These are phyloP conservation scores for Phoebastria nigripes DNA, from an alignment of 2,797 vertebrate genomes.

Conservation along the genomic window DNA sequence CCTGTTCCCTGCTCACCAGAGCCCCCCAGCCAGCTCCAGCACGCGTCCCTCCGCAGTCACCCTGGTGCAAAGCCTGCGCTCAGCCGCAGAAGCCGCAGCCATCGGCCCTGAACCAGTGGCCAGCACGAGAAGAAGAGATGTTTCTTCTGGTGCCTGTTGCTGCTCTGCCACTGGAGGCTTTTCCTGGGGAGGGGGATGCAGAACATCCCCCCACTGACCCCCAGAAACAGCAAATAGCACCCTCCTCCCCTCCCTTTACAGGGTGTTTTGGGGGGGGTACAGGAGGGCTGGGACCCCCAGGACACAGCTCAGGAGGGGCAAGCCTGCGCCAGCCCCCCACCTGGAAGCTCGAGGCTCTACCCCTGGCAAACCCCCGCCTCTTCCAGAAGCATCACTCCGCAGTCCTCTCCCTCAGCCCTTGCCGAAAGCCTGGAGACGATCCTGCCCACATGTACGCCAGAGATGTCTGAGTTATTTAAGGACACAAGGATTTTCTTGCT, in stretches of 20 bases:
- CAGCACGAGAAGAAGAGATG: neutral
- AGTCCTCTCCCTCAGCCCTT: neutral
- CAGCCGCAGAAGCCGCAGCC: neutral
- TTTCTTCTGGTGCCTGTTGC: neutral
- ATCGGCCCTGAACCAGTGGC: neutral
- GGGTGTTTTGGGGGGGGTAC: neutral
- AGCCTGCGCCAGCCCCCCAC: neutral
- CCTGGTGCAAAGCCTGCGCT: neutral
- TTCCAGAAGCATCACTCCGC: conserved; percentile 44
- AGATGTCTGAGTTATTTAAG: conserved; percentile 61
- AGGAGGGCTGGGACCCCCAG: neutral
- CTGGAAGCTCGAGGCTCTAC: neutral
- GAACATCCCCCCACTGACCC: neutral
- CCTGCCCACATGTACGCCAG: conserved; percentile 28
- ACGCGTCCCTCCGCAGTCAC: rapidly evolving
- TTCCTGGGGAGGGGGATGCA: neutral
- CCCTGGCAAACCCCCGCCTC: neutral
- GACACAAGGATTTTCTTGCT: conserved; percentile 53
- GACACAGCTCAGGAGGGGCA: neutral
- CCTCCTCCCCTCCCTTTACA: neutral
- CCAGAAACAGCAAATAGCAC: neutral
- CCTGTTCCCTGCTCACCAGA: neutral
- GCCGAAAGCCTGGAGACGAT: neutral
- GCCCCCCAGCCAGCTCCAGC: neutral
- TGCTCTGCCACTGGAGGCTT: neutral